A percentile compares a stretch with the other conserved stretches of the same genome.
These are phyloP conservation scores for Silurus meridionalis DNA, from an alignment of 2,113 vertebrate species.

Conservation along the genomic window DNA sequence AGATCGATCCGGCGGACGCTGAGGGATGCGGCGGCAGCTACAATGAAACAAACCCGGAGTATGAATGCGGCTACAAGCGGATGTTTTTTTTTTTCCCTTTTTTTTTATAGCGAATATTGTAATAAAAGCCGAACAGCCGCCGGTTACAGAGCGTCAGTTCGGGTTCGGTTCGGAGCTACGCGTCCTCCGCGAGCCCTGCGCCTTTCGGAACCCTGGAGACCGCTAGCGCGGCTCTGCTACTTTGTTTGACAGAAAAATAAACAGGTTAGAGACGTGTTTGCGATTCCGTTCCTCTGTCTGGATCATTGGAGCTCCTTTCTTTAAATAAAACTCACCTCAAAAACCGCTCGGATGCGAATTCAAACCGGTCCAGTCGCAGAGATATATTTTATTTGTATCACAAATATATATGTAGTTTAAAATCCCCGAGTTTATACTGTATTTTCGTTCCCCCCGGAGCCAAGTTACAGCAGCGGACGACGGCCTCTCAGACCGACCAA, in stretches of 20 bases:
- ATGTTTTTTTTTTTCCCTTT: background rate
- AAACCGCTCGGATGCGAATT: constrained; percentile 5
- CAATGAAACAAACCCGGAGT: constrained; percentile 55
- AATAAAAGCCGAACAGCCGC: background rate
- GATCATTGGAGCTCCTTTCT: background rate
- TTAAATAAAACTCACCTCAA: constrained; percentile 60
- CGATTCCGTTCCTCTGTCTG: constrained; percentile 12
- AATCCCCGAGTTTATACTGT: constrained; percentile 59
- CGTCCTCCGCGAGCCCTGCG: background rate
- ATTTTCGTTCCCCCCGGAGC: constrained; percentile 60
- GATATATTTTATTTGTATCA: too few species aligned
- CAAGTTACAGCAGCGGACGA: constrained; percentile 67
- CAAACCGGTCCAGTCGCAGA: constrained; percentile 33
- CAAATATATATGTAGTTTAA: too few species aligned
- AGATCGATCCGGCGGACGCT: constrained; percentile 9
- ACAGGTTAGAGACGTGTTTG: constrained; percentile 65
- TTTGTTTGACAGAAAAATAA: constrained; percentile 76
- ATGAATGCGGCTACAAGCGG: constrained; percentile 13
- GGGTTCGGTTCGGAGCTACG: background rate
- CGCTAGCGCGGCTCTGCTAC: constrained; percentile 71
- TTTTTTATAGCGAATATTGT: background rate
- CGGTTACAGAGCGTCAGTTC: background rate
- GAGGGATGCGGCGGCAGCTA: constrained; percentile 27
- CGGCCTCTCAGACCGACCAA: constrained; percentile 70
- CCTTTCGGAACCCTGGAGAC: constrained; percentile 32